phyloP scores from a whole-genome alignment of 2,888 invertebrate species.

The Parnassius smintheus region DNA sequence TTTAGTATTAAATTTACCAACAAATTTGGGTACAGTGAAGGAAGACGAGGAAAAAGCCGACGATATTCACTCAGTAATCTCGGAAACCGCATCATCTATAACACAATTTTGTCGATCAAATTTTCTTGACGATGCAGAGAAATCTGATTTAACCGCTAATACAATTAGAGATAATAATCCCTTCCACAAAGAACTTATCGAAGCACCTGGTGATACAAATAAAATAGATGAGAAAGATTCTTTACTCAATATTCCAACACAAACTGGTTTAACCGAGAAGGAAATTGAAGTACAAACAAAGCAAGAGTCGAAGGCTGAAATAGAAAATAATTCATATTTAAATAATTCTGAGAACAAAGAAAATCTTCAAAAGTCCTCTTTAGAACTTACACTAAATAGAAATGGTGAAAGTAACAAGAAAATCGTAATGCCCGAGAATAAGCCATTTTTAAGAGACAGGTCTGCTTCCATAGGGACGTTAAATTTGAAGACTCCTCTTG shows the following conservation, averaged over 20 bases:
- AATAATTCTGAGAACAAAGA: constrained; percentile 32
- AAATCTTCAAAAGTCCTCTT: not conserved
- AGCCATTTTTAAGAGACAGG: constrained; percentile 75
- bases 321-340: constrained; percentile 11
- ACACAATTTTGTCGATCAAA: constrained; percentile 45
- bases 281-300: constrained; percentile 24
- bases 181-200: constrained; percentile 30
- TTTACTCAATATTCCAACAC: constrained; percentile 29
- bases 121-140: constrained; percentile 25
- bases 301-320: constrained; percentile 29
- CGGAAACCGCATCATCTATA: constrained; percentile 57
- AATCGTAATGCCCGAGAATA: constrained; percentile 58
- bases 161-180: constrained; percentile 33
- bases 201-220: constrained; percentile 29
- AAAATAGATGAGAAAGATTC: constrained; percentile 32
- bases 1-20: constrained; percentile 52
- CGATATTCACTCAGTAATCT: constrained; percentile 49
- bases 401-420: constrained; percentile 20
- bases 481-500: constrained; percentile 66
- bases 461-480: constrained; percentile 84
- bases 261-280: constrained; percentile 25
- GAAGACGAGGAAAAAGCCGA: constrained; percentile 67
- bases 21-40: constrained; percentile 61
- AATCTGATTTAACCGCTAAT: constrained; percentile 14
- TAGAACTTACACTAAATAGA: constrained; percentile 29